A percentile compares a stretch with the other conserved stretches of the same genome.
Evolutionary conservation across 2,888 invertebrate species (phyloP).

Genomic region (Nomada fucata): DNA sequence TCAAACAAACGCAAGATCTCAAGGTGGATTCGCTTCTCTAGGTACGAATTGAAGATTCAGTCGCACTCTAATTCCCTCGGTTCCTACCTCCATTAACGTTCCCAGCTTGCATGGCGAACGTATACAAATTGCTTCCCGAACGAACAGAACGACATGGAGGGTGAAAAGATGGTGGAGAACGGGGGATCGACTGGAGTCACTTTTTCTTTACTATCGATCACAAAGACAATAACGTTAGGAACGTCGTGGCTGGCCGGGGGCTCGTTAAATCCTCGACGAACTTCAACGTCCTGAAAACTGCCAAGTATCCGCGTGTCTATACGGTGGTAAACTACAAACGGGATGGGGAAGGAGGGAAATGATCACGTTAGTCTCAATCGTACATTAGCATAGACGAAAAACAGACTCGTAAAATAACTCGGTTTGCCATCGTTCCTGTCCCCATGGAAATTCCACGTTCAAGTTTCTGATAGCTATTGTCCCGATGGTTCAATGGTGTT

Average conservation of each 20-base stretch:
- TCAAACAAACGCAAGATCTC: not conserved
- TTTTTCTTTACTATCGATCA: slow-evolving; percentile 57
- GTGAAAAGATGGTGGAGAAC: not conserved
- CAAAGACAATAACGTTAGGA: slow-evolving; percentile 57
- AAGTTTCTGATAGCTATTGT: slow-evolving; percentile 60
- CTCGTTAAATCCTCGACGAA: slow-evolving; percentile 68
- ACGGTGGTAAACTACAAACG: slow-evolving; percentile 15
- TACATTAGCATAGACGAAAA: slow-evolving; percentile 79
- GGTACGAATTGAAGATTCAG: not conserved
- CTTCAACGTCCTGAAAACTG: slow-evolving; percentile 58
- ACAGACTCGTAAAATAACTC: slow-evolving; percentile 77
- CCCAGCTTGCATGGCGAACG: slow-evolving; percentile 9
- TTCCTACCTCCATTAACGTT: slow-evolving; percentile 17
- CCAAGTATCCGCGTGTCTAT: slow-evolving; percentile 59
- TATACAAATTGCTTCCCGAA: slow-evolving; percentile 34
- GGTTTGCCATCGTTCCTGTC: slow-evolving; percentile 62
- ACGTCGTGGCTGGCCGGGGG: slow-evolving; percentile 51
- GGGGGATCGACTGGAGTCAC: slow-evolving; percentile 24
- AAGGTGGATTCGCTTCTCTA: not conserved
- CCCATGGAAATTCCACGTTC: slow-evolving; percentile 72
- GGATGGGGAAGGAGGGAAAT: slow-evolving; percentile 30
- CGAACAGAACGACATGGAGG: not conserved
- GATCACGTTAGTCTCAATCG: slow-evolving; percentile 69
- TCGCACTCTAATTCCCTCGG: not conserved
- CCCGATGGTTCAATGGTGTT: slow-evolving; percentile 26